Base-by-base conservation (phyloP, 2,113 vertebrate genomes). In the Strigops habroptila region DNA sequence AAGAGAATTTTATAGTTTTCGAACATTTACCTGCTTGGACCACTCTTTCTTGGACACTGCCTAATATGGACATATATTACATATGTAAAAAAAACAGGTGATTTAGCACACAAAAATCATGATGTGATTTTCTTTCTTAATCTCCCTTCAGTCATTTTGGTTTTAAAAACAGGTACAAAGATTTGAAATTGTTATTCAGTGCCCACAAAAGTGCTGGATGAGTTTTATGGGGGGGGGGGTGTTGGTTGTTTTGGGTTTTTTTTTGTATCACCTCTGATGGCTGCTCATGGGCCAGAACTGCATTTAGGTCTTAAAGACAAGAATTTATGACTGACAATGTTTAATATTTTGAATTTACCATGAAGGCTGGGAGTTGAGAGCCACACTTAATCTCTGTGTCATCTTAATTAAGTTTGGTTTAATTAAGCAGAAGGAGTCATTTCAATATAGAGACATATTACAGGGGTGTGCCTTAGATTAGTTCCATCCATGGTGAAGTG, bases 201-300 rank as follows among this genome's bases (percentile, higher is more conserved):
- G 18, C 33, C 37, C 35, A 8, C 8, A 28, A 25, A 85, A 75
- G 30, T 24, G 4, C 12, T 27, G 30, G 31, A 4, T 53, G 25
- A 84, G 69, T 57, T 63, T 84, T 49, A 37, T 3, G 27, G 8
- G 6, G 25, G 6, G 4, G 0, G 8, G 6, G 25, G 6, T 3
- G 0, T 0, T 63, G 48, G 10, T 73, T 13, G 19, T 4, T 7
- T 49, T 14, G 4, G 19, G 16, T 33, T 1, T 15, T 48, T 75
- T 37, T 55, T 37, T 24, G 21, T 41, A 57, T n/a, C 23, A 31
- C 13, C 12, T 55, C 22, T 73, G 43, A 33, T 59, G 37, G 27
- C 31, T 62, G 8, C 27, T 60, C 41, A 31, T 53, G 73, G 62
- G 59, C 28, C 33, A 51, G 27, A 28, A 19, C 39, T 55, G 46